Evolutionary conservation across 30 jellyfish, hydroid and myxozoan genomes (phyloP), one percentile per base, ranked within the genome.

Genomic region (Nemopilema nomurai): DNA sequence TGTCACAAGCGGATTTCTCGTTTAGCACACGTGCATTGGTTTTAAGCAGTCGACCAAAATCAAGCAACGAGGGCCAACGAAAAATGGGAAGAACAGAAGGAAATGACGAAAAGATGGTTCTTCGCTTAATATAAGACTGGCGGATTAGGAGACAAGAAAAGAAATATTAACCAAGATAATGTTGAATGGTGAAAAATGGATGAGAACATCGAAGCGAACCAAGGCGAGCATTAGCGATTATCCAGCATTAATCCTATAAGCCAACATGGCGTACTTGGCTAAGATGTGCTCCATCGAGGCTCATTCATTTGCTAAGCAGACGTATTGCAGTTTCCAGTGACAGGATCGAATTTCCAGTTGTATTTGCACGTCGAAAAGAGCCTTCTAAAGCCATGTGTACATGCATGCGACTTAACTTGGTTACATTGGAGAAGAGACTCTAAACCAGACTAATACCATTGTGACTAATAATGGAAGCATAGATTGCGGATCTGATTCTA

Each of bases 121-220:
- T 57, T 74, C 87, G 69, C 57, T 77, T 19, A 49, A 22, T 77
- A 29, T 33, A 77, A 77, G n/a, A 18, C 87, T 23, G 69, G 0
- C 0, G 68, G 87, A 77, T 77, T 77, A 77, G 16, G 77, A 66
- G 78, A 24, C 23, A 62, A 57, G 51, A 30, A 77, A 77, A 70
- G 62, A 77, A 77, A 62, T 77, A 77, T 77, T 68, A 77, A 23
- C 18, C 63, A 75, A 62, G 87, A 77, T 77, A 77, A 33, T 23
- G 30, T 24, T 62, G 67, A 64, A 77, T 77, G 49, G 76, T 23
- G 79, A 53, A 33, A 75, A 77, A 28, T 28, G 77, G 87, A 77
- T 77, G 87, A 28, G 76, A 77, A 77, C 31, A 77, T 64, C 87
- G 51, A 77, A 77, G 87, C 78, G 62, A 66, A 77, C 69, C 87